Conservation (phyloP, 2,888 invertebrate genomes). For the Allophyes oxyacanthae region DNA sequence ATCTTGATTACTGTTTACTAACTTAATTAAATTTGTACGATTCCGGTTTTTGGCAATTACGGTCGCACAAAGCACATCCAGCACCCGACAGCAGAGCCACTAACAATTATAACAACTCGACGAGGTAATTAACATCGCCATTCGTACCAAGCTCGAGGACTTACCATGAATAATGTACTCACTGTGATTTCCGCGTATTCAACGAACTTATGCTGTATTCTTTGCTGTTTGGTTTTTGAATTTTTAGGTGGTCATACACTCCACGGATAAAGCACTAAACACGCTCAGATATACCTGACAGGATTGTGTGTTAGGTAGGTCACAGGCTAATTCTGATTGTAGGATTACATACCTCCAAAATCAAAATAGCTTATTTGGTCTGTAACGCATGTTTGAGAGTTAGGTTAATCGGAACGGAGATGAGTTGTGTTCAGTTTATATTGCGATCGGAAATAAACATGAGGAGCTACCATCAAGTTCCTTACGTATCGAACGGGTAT, state of each 20-base stretch:
- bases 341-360: too few species aligned
- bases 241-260: too few species aligned
- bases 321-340: too few species aligned
- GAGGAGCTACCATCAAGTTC: slow-evolving; percentile 10
- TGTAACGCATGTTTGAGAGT: slow-evolving; percentile 14
- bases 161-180: slow-evolving; percentile 36
- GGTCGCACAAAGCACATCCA: slow-evolving; percentile 11
- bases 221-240: too few species aligned
- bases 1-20: too few species aligned
- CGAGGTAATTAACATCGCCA: slow-evolving; percentile 42
- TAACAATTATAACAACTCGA: slow-evolving; percentile 40
- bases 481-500: slow-evolving; percentile 1
- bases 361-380: slow-evolving; percentile 5
- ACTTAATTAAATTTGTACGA: slow-evolving; percentile 15
- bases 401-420: slow-evolving; percentile 33
- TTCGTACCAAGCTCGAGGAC: slow-evolving; percentile 29
- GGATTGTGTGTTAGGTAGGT: too few species aligned
- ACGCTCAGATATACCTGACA: too few species aligned
- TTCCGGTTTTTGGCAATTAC: slow-evolving; percentile 33
- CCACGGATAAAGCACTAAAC: too few species aligned
- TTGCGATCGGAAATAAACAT: slow-evolving; percentile 32
- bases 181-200: slow-evolving; percentile 14
- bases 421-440: slow-evolving; percentile 30
- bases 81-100: slow-evolving; percentile 16
- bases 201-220: slow-evolving; percentile 7